A percentile compares a stretch with the other conserved stretches of the same genome.
phyloP scores from a whole-genome alignment of 2,888 invertebrate species.

The Scaptodrosophila latifasciaeformis region DNA sequence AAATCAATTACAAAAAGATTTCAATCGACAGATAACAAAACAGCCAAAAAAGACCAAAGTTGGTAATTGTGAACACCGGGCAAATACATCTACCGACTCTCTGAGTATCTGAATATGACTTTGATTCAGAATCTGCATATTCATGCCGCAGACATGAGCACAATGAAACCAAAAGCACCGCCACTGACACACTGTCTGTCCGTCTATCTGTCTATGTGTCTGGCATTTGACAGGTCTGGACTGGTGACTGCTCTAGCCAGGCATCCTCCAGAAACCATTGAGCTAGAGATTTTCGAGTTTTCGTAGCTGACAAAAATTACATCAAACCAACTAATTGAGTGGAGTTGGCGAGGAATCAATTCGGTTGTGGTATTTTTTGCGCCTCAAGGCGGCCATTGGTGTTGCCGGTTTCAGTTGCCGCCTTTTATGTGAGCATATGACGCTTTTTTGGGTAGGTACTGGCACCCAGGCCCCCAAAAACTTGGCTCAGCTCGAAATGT shows the following conservation, averaged over 20 bases:
- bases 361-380: conserved; percentile 24
- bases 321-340: conserved; percentile 67
- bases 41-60: conserved; percentile 31
- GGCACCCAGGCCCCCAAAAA: conserved; percentile 26
- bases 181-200: conserved; percentile 61
- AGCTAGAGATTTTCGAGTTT: neutral
- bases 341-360: conserved; percentile 54
- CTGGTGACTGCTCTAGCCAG: neutral
- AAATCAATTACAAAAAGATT: conserved; percentile 62
- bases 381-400: conserved; percentile 13
- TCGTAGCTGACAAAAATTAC: conserved; percentile 56
- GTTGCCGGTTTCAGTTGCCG: conserved; percentile 21
- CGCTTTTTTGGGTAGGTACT: conserved; percentile 32
- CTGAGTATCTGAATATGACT: neutral
- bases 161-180: conserved; percentile 59
- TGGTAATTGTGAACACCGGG: conserved; percentile 50
- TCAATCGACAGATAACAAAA: conserved; percentile 49
- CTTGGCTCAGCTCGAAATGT: conserved; percentile 26
- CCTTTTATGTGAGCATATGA: conserved; percentile 60
- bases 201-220: too few species aligned
- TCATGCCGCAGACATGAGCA: conserved; percentile 56
- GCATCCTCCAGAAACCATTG: conserved; percentile 29
- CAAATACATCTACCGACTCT: neutral
- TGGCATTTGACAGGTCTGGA: neutral
- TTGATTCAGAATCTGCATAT: conserved; percentile 56